These are phyloP conservation scores for Cygnus olor DNA, from an alignment of 2,797 vertebrate species.

Conservation along the genomic window DNA sequence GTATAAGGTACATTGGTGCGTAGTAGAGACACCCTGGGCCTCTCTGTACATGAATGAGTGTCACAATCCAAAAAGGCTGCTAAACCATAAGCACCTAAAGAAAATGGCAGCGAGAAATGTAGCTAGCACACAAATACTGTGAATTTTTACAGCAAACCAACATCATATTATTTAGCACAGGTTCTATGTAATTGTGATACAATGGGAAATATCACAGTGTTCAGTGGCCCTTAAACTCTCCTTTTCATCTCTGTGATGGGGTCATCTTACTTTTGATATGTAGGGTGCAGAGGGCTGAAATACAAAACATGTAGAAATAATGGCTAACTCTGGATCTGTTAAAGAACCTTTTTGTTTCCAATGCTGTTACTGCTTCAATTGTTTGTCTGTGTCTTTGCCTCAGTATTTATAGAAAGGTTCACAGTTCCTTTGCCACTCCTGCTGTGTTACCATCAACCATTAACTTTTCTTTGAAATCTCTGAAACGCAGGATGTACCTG, in stretches of 20 bases:
- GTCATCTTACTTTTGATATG: not conserved
- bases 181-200: conserved; percentile 1
- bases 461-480: conserved; percentile 7
- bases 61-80: not conserved
- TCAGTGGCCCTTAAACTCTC: not conserved
- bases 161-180: not conserved
- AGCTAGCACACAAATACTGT: not conserved
- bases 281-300: not conserved
- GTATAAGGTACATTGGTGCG: not conserved
- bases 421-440: not conserved
- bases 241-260: not conserved
- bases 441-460: not conserved
- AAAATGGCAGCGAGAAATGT: not conserved
- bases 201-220: not conserved
- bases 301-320: conserved; percentile 21
- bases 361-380: not conserved
- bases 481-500: not conserved
- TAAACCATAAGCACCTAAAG: not conserved
- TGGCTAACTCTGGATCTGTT: not conserved
- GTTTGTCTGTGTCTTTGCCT: not conserved
- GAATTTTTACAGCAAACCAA: not conserved
- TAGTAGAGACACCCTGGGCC: not conserved
- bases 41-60: rapidly evolving
- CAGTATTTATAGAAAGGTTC: not conserved
- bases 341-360: not conserved